These are phyloP conservation scores for Chalcis sispes DNA, from an alignment of 2,888 invertebrate genomes.

Conservation along the genomic window DNA sequence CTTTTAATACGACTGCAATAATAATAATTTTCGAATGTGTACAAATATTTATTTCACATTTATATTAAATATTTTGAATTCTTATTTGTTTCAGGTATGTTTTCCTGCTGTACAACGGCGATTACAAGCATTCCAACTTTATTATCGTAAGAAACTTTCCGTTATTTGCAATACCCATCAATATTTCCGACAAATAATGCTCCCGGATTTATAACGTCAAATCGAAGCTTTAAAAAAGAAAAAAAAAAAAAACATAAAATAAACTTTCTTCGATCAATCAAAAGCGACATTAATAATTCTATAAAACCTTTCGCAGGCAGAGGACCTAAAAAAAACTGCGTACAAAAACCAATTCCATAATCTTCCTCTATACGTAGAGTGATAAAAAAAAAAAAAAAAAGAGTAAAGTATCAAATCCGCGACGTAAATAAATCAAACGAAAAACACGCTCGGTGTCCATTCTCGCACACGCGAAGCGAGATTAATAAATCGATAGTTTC, in stretches of 20 bases:
- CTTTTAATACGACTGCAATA: too few relatives aligned
- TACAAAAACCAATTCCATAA: neutral
- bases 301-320: neutral
- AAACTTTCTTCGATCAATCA: neutral
- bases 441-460: neutral
- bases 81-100: constrained; percentile 41
- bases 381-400: too few relatives aligned
- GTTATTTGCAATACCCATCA: too few relatives aligned
- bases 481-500: constrained; percentile 13
- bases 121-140: neutral
- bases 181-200: too few relatives aligned
- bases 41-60: neutral
- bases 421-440: constrained; percentile 25
- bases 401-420: too few relatives aligned
- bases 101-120: neutral
- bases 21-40: neutral
- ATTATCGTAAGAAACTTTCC: constrained; percentile 3
- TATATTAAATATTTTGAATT: neutral
- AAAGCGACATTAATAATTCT: neutral
- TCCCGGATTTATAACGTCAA: neutral
- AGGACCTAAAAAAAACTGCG: neutral
- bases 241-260: neutral
- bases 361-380: too few relatives aligned
- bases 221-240: too few relatives aligned
- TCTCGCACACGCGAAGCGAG: neutral